phyloP scores from a whole-genome alignment of 2,113 vertebrate genomes.

The Haemorhous mexicanus region DNA sequence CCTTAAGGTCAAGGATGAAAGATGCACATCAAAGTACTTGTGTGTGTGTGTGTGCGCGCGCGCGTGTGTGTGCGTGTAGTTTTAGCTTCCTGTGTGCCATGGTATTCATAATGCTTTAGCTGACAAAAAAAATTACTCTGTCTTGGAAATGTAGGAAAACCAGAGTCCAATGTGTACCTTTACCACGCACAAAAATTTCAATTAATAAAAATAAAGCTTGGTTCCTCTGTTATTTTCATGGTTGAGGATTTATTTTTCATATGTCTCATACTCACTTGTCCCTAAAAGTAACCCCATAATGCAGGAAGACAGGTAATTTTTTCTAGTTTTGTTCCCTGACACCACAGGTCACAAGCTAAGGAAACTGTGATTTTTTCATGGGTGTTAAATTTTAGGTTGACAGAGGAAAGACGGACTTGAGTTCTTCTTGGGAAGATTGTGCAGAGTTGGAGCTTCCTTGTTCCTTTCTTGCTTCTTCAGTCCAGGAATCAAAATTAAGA shows the following conservation, averaged over 20 bases:
- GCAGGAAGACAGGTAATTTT: not conserved
- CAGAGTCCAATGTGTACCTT: slow-evolving; percentile 70
- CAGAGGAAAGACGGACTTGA: not conserved
- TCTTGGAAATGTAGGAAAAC: slow-evolving; percentile 76
- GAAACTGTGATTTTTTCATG: not conserved
- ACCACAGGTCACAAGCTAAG: not conserved
- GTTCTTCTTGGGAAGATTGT: not conserved
- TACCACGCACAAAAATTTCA: slow-evolving; percentile 71
- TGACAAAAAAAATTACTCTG: slow-evolving; percentile 69
- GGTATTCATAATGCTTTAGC: slow-evolving; percentile 78
- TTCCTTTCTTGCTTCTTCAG: not conserved
- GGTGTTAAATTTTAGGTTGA: not conserved
- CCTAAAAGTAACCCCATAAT: not conserved
- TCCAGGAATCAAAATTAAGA: not conserved
- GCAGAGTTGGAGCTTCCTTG: not conserved
- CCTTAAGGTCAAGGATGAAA: slow-evolving; percentile 72
- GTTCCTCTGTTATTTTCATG: slow-evolving; percentile 67
- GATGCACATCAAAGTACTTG: slow-evolving; percentile 67
- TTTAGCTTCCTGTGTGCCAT: slow-evolving; percentile 74
- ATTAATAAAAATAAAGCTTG: slow-evolving; percentile 77
- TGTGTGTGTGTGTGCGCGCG: not conserved
- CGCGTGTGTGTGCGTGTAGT: slow-evolving; percentile 53
- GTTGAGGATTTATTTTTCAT: slow-evolving; percentile 32
- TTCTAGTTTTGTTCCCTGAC: not conserved
- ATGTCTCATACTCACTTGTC: not conserved